Base-by-base conservation (phyloP, 2,797 vertebrate genomes). In the Coccyzus lansbergi region DNA sequence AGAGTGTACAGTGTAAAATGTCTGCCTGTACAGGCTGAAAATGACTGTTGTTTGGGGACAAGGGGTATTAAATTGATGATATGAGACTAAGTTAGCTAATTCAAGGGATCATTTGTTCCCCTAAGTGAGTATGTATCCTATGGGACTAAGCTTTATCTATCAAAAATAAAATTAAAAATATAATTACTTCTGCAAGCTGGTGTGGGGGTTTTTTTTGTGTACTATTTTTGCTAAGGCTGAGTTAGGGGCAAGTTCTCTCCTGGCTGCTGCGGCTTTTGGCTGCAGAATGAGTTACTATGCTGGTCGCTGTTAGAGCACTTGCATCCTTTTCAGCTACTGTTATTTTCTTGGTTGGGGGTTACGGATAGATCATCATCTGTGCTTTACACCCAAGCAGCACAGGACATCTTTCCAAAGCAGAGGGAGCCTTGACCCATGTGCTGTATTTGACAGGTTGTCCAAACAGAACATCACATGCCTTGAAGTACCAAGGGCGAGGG, bases 361-460 rank as follows among this genome's bases (percentile, higher is more conserved):
- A 29, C 1, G 3, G 4, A 4, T 2, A 2, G 1, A 2, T 19
- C 13, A 10, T 15, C 20, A 0, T 4, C 33, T 55, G 12, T 12
- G 55, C 25, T 53, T 8, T 26, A 38, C 38, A 9, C 31, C 42
- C 10, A n/a, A 42, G 55, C 56, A 58, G 42, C 33, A 7, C 6
- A 1, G 28, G 40, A 6, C 9, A 1, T 31, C 19, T 34, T 48
- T 36, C 58, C 28, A 12, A 48, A 29, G 24, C n/a, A 51, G 60
- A 29, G 15, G 14, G 24, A 31, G 12, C 70, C 58, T 18, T 56
- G 36, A 44, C 38, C 3, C 16, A 2, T 0, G 0, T 13, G 8
- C 36, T 4, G 1, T 2, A 13, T 4, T 1, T 10, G 40, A 16
- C 13, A 2, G 1, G 3, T 28, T 58, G 44, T 40, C 48, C 21